A percentile compares a stretch with the other conserved stretches of the same genome.
Conservation (phyloP, 1,140 invertebrate species). For the Zaprionus taronus region DNA sequence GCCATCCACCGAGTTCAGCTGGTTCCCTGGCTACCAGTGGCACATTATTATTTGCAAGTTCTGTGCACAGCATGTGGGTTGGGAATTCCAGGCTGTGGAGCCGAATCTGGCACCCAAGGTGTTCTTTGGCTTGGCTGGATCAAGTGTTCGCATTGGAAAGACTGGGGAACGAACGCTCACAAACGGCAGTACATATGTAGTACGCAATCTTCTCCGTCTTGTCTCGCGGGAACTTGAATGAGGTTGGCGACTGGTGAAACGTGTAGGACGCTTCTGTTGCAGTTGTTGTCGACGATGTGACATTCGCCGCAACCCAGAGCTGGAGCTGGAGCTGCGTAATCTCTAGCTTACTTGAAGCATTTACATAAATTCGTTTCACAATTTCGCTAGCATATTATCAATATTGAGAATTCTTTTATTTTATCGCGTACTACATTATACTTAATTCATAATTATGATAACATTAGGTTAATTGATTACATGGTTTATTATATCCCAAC, state of each 20-base stretch:
- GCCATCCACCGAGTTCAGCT: conserved; percentile 90
- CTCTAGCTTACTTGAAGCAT: conserved; percentile 33
- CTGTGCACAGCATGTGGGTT: conserved; percentile 91
- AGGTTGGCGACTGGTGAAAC: conserved; percentile 67
- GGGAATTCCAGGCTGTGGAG: conserved; percentile 89
- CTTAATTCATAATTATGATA: conserved; percentile 49
- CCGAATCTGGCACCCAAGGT: conserved; percentile 87
- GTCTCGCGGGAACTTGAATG: conserved; percentile 68
- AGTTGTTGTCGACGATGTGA: conserved; percentile 29
- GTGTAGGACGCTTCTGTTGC: conserved; percentile 46
- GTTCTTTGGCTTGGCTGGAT: conserved; percentile 90
- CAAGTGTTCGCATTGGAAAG: conserved; percentile 73
- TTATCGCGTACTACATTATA: conserved; percentile 52
- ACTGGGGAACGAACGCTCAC: conserved; percentile 45
- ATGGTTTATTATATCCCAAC: conserved; percentile 9
- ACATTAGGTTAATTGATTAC: neutral
- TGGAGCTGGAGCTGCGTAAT: conserved; percentile 20
- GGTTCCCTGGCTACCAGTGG: conserved; percentile 95
- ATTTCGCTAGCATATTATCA: conserved; percentile 11
- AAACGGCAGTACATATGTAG: conserved; percentile 63
- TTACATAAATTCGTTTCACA: conserved; percentile 51
- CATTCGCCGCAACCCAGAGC: neutral
- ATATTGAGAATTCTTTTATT: conserved; percentile 21
- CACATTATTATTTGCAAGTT: conserved; percentile 89
- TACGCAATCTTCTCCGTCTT: conserved; percentile 64